Conservation (phyloP, 2,888 invertebrate genomes). For the Hololepta plana region DNA sequence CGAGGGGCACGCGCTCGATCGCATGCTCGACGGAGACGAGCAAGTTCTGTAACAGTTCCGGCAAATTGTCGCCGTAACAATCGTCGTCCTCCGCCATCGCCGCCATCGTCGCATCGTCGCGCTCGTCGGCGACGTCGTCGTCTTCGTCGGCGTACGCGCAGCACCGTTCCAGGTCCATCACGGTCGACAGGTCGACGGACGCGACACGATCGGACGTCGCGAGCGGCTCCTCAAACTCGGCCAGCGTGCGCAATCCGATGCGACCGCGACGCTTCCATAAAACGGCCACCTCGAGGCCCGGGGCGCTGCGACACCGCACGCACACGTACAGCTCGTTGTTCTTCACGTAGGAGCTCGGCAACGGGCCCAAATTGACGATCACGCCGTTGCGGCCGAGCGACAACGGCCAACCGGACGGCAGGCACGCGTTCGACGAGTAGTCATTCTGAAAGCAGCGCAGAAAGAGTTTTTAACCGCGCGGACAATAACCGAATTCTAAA, state of each 20-base stretch:
- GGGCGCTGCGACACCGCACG: constrained; percentile 24
- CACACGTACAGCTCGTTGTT: constrained; percentile 51
- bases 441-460: constrained; percentile 40
- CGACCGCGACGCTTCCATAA: constrained; percentile 20
- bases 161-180: constrained; percentile 21
- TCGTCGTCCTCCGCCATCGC: too few species aligned
- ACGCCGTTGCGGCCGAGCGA: constrained; percentile 40
- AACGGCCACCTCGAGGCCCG: constrained; percentile 20
- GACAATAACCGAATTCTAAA: constrained; percentile 1
- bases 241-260: constrained; percentile 20
- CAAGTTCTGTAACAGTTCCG: constrained; percentile 43
- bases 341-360: too few species aligned
- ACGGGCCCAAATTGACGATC: constrained; percentile 42
- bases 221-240: constrained; percentile 17
- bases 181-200: constrained; percentile 21
- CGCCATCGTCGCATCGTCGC: too few species aligned
- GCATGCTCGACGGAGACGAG: constrained; percentile 50
- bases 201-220: constrained; percentile 17
- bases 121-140: too few species aligned
- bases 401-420: constrained; percentile 47
- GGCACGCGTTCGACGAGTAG: constrained; percentile 25
- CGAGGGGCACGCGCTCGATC: constrained; percentile 45
- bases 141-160: constrained; percentile 12
- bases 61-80: constrained; percentile 33
- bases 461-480: too few species aligned